Conservation (phyloP, 2,888 invertebrate species). For the Drosophila stalkeri region DNA sequence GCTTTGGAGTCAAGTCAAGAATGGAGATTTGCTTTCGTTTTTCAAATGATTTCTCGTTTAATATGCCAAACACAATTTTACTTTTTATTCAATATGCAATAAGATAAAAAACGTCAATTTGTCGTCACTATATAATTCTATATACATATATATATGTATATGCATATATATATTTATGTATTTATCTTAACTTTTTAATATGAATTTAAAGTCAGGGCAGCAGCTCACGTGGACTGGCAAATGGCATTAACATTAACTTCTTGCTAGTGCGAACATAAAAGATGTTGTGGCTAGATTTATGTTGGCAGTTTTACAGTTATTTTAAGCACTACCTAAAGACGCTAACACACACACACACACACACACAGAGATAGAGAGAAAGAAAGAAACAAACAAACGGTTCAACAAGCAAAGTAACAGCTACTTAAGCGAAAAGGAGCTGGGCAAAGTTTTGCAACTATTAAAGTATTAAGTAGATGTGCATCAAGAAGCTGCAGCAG, state of each 20-base stretch:
- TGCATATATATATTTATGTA: slow-evolving; percentile 26
- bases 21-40: slow-evolving; percentile 69
- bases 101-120: slow-evolving; percentile 67
- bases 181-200: slow-evolving; percentile 57
- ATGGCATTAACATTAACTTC: slow-evolving; percentile 64
- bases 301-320: slow-evolving; percentile 81
- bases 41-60: slow-evolving; percentile 59
- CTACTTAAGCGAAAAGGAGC: slow-evolving; percentile 72
- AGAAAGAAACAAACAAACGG: slow-evolving; percentile 27
- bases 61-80: slow-evolving; percentile 79
- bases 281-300: slow-evolving; percentile 80
- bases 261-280: slow-evolving; percentile 69
- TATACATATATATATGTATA: slow-evolving; percentile 18
- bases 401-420: slow-evolving; percentile 60
- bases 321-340: slow-evolving; percentile 67
- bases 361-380: slow-evolving; percentile 10
- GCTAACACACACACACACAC: slow-evolving; percentile 14
- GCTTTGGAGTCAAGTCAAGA: slow-evolving; percentile 16
- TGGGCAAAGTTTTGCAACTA: slow-evolving; percentile 81
- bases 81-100: slow-evolving; percentile 73
- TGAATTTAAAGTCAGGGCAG: slow-evolving; percentile 32
- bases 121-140: slow-evolving; percentile 29
- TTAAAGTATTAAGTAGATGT: slow-evolving; percentile 83
- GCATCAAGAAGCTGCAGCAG: slow-evolving; percentile 56
- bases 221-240: slow-evolving; percentile 46